A percentile compares a stretch with the other conserved stretches of the same genome.
Evolutionary conservation across 2,113 vertebrate genomes (phyloP).

Genomic region (Elephas maximus): DNA sequence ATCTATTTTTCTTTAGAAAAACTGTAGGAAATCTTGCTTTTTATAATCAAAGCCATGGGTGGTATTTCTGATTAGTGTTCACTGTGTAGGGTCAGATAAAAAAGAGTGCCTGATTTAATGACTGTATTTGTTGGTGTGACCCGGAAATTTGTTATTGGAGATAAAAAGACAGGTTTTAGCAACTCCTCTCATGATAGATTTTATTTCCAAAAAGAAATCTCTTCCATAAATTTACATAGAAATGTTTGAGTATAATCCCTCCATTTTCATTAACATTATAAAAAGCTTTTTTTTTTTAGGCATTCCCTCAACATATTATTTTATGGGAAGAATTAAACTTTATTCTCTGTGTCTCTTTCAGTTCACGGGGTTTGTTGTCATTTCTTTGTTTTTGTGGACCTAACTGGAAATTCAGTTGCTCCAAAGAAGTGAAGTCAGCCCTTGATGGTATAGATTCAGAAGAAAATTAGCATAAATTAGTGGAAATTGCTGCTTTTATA

Average conservation of each 20-base stretch:
- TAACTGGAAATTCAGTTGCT: conserved; percentile 54
- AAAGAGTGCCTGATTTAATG: conserved; percentile 55
- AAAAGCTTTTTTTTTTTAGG: neutral
- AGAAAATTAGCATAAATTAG: conserved; percentile 34
- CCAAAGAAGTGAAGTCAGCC: conserved; percentile 59
- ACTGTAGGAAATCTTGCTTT: neutral
- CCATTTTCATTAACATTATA: conserved; percentile 57
- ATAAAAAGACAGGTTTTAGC: conserved; percentile 43
- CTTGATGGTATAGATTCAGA: conserved; percentile 28
- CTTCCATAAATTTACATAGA: conserved; percentile 54
- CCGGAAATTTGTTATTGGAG: conserved; percentile 29
- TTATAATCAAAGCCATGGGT: conserved; percentile 44
- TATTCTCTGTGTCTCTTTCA: neutral
- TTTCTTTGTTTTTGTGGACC: conserved; percentile 13
- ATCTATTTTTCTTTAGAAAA: conserved; percentile 39
- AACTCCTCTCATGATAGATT: neutral
- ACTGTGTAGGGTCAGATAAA: conserved; percentile 48
- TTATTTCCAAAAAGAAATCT: conserved; percentile 54
- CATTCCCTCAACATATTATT: neutral
- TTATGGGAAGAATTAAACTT: conserved; percentile 59
- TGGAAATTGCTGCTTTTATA: conserved; percentile 26
- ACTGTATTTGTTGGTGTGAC: neutral
- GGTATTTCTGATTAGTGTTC: conserved; percentile 25
- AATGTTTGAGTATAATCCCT: neutral
- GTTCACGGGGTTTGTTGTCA: conserved; percentile 22